A percentile compares a stretch with the other conserved stretches of the same genome.
These are phyloP conservation scores for Peromyscus eremicus DNA, from an alignment of 2,797 vertebrate species.

Conservation along the genomic window DNA sequence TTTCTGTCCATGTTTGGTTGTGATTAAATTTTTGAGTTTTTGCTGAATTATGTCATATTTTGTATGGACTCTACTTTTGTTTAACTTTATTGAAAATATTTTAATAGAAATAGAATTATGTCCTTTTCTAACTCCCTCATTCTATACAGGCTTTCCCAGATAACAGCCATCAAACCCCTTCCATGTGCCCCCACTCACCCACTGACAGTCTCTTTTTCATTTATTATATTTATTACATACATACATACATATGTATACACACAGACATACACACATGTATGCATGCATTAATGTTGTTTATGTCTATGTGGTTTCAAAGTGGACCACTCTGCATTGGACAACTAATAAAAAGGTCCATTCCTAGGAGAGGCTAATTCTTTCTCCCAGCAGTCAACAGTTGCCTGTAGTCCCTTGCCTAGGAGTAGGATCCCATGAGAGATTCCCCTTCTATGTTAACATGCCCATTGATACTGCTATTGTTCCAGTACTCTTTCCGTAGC, in stretches of 20 bases:
- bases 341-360: neutral
- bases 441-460: neutral
- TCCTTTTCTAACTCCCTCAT: neutral
- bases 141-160: neutral
- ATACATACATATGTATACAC: neutral
- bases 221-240: neutral
- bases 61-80: neutral
- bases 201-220: neutral
- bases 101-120: neutral
- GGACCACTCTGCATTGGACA: neutral
- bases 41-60: constrained; percentile 8
- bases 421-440: neutral
- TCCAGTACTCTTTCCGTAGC: neutral
- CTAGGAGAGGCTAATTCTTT: neutral
- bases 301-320: neutral
- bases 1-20: neutral
- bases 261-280: neutral
- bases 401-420: neutral
- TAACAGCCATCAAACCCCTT: neutral
- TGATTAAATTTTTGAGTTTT: constrained; percentile 47
- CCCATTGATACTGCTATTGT: neutral
- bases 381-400: neutral
- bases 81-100: neutral
- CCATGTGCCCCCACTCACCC: no score
- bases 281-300: neutral